Base-by-base conservation (phyloP, 2,888 invertebrate species). In the Tetragonula carbonaria region DNA sequence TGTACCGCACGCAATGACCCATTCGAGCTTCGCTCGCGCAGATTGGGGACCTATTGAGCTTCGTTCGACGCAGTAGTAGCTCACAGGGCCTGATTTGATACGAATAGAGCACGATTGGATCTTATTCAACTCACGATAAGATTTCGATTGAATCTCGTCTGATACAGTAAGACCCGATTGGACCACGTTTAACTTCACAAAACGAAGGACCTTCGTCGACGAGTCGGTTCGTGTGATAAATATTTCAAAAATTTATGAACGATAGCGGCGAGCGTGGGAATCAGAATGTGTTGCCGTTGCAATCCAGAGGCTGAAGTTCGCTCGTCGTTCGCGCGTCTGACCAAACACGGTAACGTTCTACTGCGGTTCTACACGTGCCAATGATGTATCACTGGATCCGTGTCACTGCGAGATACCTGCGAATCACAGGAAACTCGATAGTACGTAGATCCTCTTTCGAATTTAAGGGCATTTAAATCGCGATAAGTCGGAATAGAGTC, bases 31-130 rank as follows among this genome's bases (percentile, higher is more conserved):
- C 62, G 38, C 33, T n/a, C n/a, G 33, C 4, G 13, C 16, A 33
- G 63, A 65, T 65, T 28, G 18, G 63, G 51, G 65, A 74, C 55
- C 55, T 23, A 38, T 33, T 6, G 23, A 18, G 16, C 53, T 18
- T 74, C 53, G n/a, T 53, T 11, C 51, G 74, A 53, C 38, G 28
- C 45, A 55, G 45, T 23, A 23, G 65, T 23, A 45, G 38, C 55
- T 57, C 66, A 21, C 55, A 66, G 74, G 74, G 18, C 66, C 45
- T 38, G 66, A 66, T 75, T 66, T 18, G 18, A 66, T 45, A 11
- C 66, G 74, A 74, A 55, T 45, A 57, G 74, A 66, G 18, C 65
- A 55, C 33, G 74, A 75, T 75, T 66, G 66, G 74, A 74, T 66
- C 55, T 57, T 45, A 55, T 74, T 74, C 66, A 66, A 66, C 5